These are phyloP conservation scores for Toxotes lorentzi DNA, from an alignment of 2,797 vertebrate genomes.

Conservation along the genomic window DNA sequence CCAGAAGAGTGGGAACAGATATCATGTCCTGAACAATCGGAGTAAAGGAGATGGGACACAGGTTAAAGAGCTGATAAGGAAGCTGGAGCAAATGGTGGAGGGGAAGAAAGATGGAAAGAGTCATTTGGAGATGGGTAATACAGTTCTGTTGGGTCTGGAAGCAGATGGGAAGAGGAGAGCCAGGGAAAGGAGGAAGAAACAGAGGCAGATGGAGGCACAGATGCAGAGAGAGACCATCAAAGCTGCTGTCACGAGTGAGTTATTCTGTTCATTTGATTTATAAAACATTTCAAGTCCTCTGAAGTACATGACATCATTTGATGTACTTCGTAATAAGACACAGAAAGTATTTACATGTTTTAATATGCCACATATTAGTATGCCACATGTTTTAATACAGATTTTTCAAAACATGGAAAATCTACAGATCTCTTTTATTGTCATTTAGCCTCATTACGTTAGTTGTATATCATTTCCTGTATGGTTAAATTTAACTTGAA, in stretches of 20 bases:
- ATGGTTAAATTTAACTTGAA: neutral
- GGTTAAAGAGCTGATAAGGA: slow-evolving; percentile 79
- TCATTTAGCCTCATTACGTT: neutral
- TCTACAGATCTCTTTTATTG: neutral
- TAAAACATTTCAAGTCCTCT: neutral
- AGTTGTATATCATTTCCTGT: neutral
- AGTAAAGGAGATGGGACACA: slow-evolving; percentile 72
- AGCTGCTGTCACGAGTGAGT: slow-evolving; percentile 80
- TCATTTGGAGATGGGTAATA: slow-evolving; percentile 61
- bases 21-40: slow-evolving; percentile 80
- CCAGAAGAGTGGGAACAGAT: slow-evolving; percentile 76
- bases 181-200: slow-evolving; percentile 84
- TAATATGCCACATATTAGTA: too few species aligned
- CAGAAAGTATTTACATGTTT: neutral
- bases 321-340: neutral
- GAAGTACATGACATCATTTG: neutral
- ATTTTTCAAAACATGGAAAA: neutral
- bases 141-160: slow-evolving; percentile 69
- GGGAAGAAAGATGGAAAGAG: slow-evolving; percentile 45
- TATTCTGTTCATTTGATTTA: neutral
- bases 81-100: slow-evolving; percentile 79
- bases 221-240: slow-evolving; percentile 80
- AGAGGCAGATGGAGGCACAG: slow-evolving; percentile 84
- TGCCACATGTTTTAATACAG: neutral
- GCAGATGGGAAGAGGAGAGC: slow-evolving; percentile 78